Base-by-base conservation (phyloP, 23 tunicate genomes). In the Styela plicata region DNA sequence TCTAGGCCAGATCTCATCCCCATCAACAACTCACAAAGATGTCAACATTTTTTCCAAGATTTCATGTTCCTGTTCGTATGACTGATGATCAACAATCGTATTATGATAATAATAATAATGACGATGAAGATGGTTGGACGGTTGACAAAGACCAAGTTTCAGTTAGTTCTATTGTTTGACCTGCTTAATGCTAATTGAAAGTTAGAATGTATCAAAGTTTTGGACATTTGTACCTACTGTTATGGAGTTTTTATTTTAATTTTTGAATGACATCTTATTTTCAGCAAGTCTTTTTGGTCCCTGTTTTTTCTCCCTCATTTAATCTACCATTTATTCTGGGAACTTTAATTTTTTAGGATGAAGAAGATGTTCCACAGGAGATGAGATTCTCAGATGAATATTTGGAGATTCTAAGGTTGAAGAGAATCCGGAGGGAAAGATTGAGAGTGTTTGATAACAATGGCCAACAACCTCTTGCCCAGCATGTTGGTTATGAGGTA, bases 31-130 rank as follows among this genome's bases (percentile, higher is more conserved):
- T 85, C 61, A 83, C 89, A 29, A 80, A 87, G 22, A 86, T 82
- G 57, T 91, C 97, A 27, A 91, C 97, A 30, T 91, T 91, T 52
- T 91, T 91, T 68, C 84, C 97, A 23, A 70, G 83, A 82, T 86
- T 91, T 36, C 97, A 91, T 70, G 75, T 86, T 69, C 97, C 97
- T 18, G 97, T 91, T 21, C 82, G 82, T 37, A 91, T 91, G 97
- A 63, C 29, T 2, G 90, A 83, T 28, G 85, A 83, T 13, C 87
- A 91, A 16, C 85, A 82, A 22, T n/a, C n/a, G n/a, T n/a, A n/a
- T n/a, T n/a, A n/a, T n/a, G n/a, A n/a, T n/a, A 22, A 28, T 28
- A 23, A 63, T 22, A 69, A 21, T 31, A 79, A 83, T 28, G 87
- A 88, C 25, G 87, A 83, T 69, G 88, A 74, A 22, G 91, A 75